Evolutionary conservation across 2,888 invertebrate genomes (phyloP).

Genomic region (Drosophila aldrichi): DNA sequence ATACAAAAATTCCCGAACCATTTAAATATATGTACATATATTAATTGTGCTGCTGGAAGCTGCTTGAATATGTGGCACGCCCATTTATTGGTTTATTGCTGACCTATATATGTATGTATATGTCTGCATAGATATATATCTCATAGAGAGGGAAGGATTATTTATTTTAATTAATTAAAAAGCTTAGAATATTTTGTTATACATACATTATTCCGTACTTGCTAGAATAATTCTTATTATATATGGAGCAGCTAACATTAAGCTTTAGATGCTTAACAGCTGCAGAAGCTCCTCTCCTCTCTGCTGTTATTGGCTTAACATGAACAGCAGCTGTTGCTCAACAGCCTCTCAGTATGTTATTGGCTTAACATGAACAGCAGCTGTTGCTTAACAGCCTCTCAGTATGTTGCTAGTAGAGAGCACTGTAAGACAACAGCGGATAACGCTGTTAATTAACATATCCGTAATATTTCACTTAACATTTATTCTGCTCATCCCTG

Average conservation of each 20-base stretch:
- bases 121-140: no score
- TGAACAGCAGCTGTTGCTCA: neutral
- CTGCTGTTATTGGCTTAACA: neutral
- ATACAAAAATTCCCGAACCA: neutral
- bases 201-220: neutral
- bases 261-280: neutral
- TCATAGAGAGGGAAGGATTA: no score
- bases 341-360: neutral
- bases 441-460: neutral
- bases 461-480: no score
- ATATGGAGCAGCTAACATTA: neutral
- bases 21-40: neutral
- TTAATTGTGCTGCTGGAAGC: neutral
- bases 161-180: no score
- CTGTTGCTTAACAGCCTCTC: neutral
- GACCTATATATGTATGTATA: neutral
- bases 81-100: neutral
- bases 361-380: neutral
- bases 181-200: neutral
- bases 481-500: neutral
- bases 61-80: no score
- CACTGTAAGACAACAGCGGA: neutral
- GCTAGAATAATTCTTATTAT: neutral
- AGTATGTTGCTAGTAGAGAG: neutral
- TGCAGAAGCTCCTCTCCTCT: neutral